phyloP scores from a whole-genome alignment of 2,888 invertebrate genomes.

The Drosophila buzzatii region DNA sequence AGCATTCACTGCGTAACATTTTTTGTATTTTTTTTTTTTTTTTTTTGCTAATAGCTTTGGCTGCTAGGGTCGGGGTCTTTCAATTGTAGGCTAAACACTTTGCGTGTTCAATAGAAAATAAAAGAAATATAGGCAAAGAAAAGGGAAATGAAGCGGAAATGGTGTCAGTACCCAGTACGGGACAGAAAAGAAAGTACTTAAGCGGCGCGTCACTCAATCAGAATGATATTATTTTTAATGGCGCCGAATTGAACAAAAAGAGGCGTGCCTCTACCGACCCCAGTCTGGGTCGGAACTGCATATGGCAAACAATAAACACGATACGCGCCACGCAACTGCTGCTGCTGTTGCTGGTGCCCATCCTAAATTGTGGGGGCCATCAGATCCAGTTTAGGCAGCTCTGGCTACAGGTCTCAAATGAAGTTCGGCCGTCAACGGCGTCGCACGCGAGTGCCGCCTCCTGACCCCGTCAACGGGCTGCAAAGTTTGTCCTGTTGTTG shows the following conservation, averaged over 20 bases:
- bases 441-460: constrained; percentile 54
- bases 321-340: constrained; percentile 70
- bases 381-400: constrained; percentile 16
- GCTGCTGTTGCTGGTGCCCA: constrained; percentile 11
- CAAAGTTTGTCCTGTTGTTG: constrained; percentile 18
- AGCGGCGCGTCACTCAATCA: constrained; percentile 81
- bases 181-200: constrained; percentile 73
- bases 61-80: constrained; percentile 4
- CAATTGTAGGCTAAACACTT: constrained; percentile 55
- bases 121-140: constrained; percentile 20
- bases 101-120: constrained; percentile 74
- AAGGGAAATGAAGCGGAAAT: constrained; percentile 66
- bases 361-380: constrained; percentile 12
- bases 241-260: constrained; percentile 57
- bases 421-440: constrained; percentile 64
- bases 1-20: constrained; percentile 27
- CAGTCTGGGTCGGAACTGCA: constrained; percentile 8
- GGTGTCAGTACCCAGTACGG: constrained; percentile 75
- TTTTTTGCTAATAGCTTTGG: constrained; percentile 16
- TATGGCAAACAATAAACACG: constrained; percentile 63
- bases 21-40: constrained; percentile 3
- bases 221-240: constrained; percentile 81
- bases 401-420: constrained; percentile 49
- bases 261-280: not conserved
- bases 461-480: constrained; percentile 24